Evolutionary conservation across 1,140 invertebrate genomes (phyloP), one percentile per base, ranked within the genome.

Genomic region (Nephila pilipes): DNA sequence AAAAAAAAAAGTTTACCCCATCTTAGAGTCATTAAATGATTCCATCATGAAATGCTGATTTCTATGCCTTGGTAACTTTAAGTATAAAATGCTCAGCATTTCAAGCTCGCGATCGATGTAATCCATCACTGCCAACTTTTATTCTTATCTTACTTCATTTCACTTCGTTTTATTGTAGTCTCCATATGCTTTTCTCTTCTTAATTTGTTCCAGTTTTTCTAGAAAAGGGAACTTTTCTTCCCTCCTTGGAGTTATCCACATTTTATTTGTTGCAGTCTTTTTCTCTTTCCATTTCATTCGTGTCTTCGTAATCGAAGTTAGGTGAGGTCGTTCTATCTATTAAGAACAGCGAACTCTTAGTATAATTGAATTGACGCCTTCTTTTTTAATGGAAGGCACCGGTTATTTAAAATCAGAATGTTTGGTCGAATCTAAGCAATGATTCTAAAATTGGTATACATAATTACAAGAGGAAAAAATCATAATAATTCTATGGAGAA

Each of bases 1-100:
- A 20, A 32, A 75, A 32, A 75, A 3, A 4, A 36, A 20, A 29
- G 5, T 75, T 14, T 20, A 18, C 4, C 36, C 10, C 46, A 46
- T 46, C 2, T 2, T 8, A 10, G n/a, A 1, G 16, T 32, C 69
- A 20, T 29, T 20, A 18, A 75, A 75, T 75, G 69, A 32, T 36
- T 75, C 69, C 69, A 32, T 75, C 69, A 75, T 32, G 69, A 75
- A 75, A 36, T 36, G 69, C 16, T 75, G 69, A 75, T 65, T 65
- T 65, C 6, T 29, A 25, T 25, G n/a, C 16, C 25, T 32, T 32
- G 29, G 69, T 32, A 29, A 65, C 18, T 75, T 36, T 75, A 5
- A 75, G 69, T 75, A 75, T 16, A 32, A 75, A 36, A 20, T 29
- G 14, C 32, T 20, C 29, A 5, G 29, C 25, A 75, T 32, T 75